Conservation (phyloP, 2,797 vertebrate genomes). For the Pangasius larnaudii region DNA sequence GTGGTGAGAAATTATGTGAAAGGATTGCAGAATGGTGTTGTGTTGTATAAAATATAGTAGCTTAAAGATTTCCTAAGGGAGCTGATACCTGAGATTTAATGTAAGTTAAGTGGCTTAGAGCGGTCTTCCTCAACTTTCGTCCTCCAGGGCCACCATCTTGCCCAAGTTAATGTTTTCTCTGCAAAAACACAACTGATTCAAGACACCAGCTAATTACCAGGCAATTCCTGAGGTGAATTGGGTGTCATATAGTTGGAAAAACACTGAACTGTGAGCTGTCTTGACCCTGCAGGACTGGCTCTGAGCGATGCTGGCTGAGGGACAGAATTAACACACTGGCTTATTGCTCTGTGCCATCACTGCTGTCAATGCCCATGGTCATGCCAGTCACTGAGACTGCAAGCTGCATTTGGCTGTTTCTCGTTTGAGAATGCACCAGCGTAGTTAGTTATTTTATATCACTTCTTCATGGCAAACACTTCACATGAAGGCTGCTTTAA, state of each 20-base stretch:
- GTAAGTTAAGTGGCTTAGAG: slow-evolving; percentile 38
- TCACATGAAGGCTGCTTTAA: neutral
- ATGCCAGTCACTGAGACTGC: slow-evolving; percentile 23
- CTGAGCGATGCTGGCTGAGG: slow-evolving; percentile 24
- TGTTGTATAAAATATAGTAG: slow-evolving; percentile 31
- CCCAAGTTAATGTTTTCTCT: slow-evolving; percentile 28
- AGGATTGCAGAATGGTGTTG: slow-evolving; percentile 24
- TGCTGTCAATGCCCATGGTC: slow-evolving; percentile 5
- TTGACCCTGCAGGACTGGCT: slow-evolving; percentile 38
- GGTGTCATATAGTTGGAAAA: slow-evolving; percentile 7
- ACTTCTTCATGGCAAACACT: neutral
- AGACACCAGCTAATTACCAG: slow-evolving; percentile 21
- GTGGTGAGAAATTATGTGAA: slow-evolving; percentile 36
- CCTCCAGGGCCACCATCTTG: slow-evolving; percentile 18
- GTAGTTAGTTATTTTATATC: neutral
- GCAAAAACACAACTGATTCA: slow-evolving; percentile 25
- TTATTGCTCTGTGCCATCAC: slow-evolving; percentile 10
- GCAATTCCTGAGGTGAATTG: slow-evolving; percentile 7
- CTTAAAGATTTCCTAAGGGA: slow-evolving; percentile 41
- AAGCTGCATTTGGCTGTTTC: slow-evolving; percentile 14
- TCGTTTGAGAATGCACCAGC: neutral
- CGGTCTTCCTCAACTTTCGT: slow-evolving; percentile 19
- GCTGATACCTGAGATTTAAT: slow-evolving; percentile 38
- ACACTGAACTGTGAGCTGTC: slow-evolving; percentile 22
- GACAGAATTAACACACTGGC: slow-evolving; percentile 16